Percentiles rank a stretch among this genome's conserved stretches.
Evolutionary conservation across 1,140 invertebrate genomes (phyloP).

Genomic region (Zelostemma sp.): DNA sequence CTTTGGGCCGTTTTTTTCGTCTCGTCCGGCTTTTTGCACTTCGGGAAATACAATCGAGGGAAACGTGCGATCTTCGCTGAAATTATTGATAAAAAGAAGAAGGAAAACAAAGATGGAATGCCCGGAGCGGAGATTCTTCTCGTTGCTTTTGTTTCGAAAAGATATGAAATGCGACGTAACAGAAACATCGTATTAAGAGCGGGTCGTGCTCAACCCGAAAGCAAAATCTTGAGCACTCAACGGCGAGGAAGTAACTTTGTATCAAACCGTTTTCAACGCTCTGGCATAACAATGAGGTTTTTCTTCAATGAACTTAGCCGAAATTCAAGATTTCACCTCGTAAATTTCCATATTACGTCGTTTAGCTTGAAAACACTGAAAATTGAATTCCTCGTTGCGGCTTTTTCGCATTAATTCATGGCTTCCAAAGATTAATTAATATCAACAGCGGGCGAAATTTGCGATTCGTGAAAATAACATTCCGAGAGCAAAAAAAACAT

Average conservation of each 20-base stretch:
- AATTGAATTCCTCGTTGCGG: not conserved
- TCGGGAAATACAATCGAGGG: not conserved
- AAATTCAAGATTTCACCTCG: constrained; percentile 4
- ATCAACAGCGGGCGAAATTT: too few species aligned
- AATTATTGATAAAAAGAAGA: too few species aligned
- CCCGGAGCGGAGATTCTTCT: too few species aligned
- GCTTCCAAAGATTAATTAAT: too few species aligned
- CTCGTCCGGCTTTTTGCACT: not conserved
- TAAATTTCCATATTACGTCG: not conserved
- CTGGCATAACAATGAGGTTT: constrained; percentile 38
- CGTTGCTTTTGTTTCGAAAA: not conserved
- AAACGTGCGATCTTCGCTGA: too few species aligned
- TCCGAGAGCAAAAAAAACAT: too few species aligned
- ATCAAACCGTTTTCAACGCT: constrained; percentile 35
- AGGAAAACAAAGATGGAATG: too few species aligned
- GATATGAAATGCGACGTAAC: not conserved
- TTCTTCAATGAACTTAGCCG: constrained; percentile 21
- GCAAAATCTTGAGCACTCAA: constrained; percentile 34
- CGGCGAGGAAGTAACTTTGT: constrained; percentile 29
- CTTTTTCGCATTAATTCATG: too few species aligned
- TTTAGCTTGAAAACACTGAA: not conserved
- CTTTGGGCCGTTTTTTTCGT: not conserved
- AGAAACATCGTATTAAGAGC: constrained; percentile 7
- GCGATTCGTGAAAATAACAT: not conserved
- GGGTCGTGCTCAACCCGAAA: constrained; percentile 26